Evolutionary conservation across 2,797 vertebrate species (phyloP).

Genomic region (Carcharodon carcharias): DNA sequence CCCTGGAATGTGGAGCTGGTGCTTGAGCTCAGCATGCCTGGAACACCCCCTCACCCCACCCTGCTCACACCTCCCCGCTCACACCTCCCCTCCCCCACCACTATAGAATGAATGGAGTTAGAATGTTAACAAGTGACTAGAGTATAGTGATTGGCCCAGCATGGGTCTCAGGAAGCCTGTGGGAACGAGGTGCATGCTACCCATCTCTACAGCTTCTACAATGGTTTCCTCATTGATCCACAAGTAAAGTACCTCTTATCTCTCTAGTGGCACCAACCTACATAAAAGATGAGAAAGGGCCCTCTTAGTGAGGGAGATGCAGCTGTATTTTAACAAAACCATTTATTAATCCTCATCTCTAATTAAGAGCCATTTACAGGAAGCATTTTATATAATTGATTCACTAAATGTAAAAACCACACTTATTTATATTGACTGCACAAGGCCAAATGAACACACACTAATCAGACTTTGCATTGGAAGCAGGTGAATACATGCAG

Average conservation of each 20-base stretch:
- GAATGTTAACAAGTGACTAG: background rate
- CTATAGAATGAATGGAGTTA: constrained; percentile 7
- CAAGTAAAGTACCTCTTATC: constrained; percentile 28
- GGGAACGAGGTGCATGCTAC: background rate
- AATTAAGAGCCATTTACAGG: constrained; percentile 35
- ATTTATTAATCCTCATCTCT: constrained; percentile 32
- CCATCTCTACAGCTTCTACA: constrained; percentile 5
- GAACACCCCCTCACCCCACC: background rate
- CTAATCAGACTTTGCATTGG: background rate
- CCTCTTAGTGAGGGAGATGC: constrained; percentile 4
- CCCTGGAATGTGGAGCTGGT: background rate
- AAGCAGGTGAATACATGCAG: background rate
- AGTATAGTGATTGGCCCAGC: background rate
- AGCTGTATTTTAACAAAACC: constrained; percentile 34
- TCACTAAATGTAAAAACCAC: constrained; percentile 32
- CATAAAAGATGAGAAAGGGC: background rate
- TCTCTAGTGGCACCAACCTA: constrained; percentile 26
- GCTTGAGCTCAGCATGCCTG: background rate
- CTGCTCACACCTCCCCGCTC: background rate
- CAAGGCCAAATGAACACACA: background rate
- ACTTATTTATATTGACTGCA: constrained; percentile 28
- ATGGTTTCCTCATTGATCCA: constrained; percentile 1
- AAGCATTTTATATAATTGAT: constrained; percentile 29
- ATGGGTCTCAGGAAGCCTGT: background rate
- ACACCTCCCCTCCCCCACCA: background rate